A percentile compares a stretch with the other conserved stretches of the same genome.
phyloP scores from a whole-genome alignment of 2,797 vertebrate genomes.

The Enteromius viviparus region DNA sequence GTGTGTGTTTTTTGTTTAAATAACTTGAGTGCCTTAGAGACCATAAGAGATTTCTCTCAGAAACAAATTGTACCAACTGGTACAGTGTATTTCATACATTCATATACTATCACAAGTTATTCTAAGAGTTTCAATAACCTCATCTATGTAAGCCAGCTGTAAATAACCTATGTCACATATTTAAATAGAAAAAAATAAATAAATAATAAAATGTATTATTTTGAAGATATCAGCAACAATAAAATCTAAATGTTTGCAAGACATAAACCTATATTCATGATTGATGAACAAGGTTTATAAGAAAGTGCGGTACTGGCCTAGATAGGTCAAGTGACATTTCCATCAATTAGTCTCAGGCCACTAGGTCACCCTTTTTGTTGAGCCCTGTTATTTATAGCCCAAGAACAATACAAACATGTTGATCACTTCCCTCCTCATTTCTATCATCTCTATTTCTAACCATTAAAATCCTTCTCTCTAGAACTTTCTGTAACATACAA shows the following conservation, averaged over 20 bases:
- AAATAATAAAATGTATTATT: neutral
- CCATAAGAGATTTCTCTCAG: neutral
- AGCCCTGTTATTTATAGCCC: constrained; percentile 17
- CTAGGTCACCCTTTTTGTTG: neutral
- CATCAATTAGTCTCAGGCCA: neutral
- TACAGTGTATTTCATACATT: neutral
- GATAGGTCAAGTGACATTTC: constrained; percentile 11
- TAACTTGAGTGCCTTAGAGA: neutral
- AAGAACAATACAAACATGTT: constrained; percentile 3
- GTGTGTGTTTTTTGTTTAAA: neutral
- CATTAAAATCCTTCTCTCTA: neutral
- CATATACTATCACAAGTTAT: neutral
- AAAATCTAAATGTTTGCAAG: neutral
- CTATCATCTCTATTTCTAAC: neutral
- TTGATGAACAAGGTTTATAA: neutral
- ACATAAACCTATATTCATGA: neutral
- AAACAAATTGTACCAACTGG: neutral
- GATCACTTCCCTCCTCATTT: neutral
- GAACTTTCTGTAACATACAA: neutral
- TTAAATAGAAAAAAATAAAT: neutral
- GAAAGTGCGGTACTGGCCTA: neutral
- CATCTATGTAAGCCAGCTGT: neutral
- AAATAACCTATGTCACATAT: neutral
- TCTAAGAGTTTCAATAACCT: neutral
- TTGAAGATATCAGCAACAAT: neutral